Percentiles rank a stretch among this genome's conserved stretches.
phyloP scores from a whole-genome alignment of 2,797 vertebrate genomes.

The Mormyrus proboscirostris region DNA sequence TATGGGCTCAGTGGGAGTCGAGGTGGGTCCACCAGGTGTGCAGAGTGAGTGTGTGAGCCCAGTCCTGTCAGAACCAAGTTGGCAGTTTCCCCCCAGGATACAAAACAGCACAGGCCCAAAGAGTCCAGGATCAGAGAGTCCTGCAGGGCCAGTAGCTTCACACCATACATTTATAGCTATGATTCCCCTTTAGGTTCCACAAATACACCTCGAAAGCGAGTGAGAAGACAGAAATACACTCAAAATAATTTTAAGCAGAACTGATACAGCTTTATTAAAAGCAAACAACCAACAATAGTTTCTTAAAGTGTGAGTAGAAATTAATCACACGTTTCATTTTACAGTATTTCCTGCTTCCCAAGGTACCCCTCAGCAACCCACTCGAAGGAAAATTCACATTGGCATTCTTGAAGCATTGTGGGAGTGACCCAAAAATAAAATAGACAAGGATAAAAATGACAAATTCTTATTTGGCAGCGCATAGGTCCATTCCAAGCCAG shows the following conservation, averaged over 20 bases:
- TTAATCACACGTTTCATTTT: background rate
- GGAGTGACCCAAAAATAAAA: background rate
- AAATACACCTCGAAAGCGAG: background rate
- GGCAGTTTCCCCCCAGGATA: background rate
- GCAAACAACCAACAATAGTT: background rate
- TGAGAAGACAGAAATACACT: background rate
- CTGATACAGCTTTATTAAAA: background rate
- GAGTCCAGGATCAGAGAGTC: background rate
- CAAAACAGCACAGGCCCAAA: background rate
- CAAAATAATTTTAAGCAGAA: background rate
- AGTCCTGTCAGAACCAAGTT: background rate
- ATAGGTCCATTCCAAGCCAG: background rate
- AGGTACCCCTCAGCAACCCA: background rate
- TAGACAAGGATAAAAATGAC: background rate
- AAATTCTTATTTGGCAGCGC: background rate
- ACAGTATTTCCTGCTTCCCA: background rate
- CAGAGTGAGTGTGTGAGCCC: background rate
- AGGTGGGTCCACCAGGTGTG: background rate
- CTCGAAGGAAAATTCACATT: background rate
- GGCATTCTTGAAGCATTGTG: background rate
- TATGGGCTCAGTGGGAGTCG: background rate
- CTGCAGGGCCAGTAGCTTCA: background rate
- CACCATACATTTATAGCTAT: background rate
- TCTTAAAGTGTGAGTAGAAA: background rate
- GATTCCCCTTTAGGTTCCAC: background rate